Evolutionary conservation across 2,797 vertebrate species (phyloP), one percentile per base, ranked within the genome.

Genomic region (Pithecia hirsuta): DNA sequence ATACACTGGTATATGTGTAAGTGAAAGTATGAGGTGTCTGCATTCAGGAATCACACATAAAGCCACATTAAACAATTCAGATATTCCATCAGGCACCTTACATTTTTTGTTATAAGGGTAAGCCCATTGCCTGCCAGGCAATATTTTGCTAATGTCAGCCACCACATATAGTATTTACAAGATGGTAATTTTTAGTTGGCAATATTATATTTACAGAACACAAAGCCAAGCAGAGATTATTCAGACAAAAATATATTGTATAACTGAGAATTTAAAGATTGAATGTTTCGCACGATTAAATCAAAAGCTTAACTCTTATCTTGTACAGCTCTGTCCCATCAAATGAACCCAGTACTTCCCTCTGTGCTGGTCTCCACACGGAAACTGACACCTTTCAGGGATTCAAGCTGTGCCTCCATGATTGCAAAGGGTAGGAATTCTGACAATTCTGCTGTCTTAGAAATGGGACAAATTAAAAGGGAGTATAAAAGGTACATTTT

Each of bases 41-140:
- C 26, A 72, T 78, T 85, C 93, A 55, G 19, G 17, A 83, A 67
- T 67, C 83, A 93, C 91, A 95, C 96, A 96, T 67, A 97, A 97
- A 97, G 91, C 36, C 76, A 95, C 64, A 64, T 46, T 97, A 91
- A 98, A 98, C 50, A 97, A 96, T 95, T 95, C 48, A 97, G 4
- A 95, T 96, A 85, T 96, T 97, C 55, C 96, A 70, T 97, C 39
- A 74, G 93, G 89, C 46, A 83, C 5, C 89, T 96, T 96, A 89
- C 46, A 74, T 64, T n/a, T 92, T 50, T 50, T 93, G 19, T 82
- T 50, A 41, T 30, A 52, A 93, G 41, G 19, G 28, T 84, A 96
- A 90, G 14, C 26, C 20, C 93, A 55, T 90, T 84, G 89, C 46
- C 48, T 64, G 19, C 84, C 94, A 96, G 15, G 24, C 28, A 52